Evolutionary conservation across 2,113 vertebrate genomes (phyloP).

Genomic region (Cranoglanis bouderius): DNA sequence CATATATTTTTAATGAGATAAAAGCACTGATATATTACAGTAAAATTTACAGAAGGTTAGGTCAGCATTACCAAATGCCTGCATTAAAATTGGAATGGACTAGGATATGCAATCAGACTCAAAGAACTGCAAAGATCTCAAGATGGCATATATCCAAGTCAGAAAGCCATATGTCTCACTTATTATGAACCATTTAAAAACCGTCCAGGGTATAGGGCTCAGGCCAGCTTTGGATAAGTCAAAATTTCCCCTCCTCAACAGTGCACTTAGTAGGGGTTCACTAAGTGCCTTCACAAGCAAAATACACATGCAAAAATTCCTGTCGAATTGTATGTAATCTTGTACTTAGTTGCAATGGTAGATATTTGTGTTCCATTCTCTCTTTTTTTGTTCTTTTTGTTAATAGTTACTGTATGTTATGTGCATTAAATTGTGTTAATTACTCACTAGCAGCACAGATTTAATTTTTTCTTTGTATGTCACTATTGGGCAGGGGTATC

Average conservation of each 20-base stretch:
- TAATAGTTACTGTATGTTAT: constrained; percentile 65
- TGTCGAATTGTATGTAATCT: constrained; percentile 47
- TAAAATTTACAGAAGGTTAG: constrained; percentile 52
- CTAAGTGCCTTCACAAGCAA: constrained; percentile 63
- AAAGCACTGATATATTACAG: constrained; percentile 71
- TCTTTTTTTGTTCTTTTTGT: constrained; percentile 45
- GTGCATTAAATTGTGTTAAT: constrained; percentile 67
- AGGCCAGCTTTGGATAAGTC: constrained; percentile 62
- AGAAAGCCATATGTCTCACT: constrained; percentile 71
- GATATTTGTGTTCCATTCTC: constrained; percentile 57
- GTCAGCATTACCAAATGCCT: constrained; percentile 15
- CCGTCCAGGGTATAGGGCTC: constrained; percentile 61
- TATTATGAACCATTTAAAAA: constrained; percentile 52
- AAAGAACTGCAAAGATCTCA: constrained; percentile 56
- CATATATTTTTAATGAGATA: constrained; percentile 38
- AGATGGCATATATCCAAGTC: constrained; percentile 56
- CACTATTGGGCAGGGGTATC: constrained; percentile 34
- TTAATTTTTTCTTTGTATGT: constrained; percentile 47
- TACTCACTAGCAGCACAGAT: constrained; percentile 51
- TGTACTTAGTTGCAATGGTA: constrained; percentile 53
- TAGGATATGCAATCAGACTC: constrained; percentile 47
- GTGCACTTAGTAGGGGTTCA: constrained; percentile 67
- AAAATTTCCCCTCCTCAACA: constrained; percentile 57
- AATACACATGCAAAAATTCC: constrained; percentile 39
- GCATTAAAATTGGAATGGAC: constrained; percentile 18